A percentile compares a stretch with the other conserved stretches of the same genome.
Evolutionary conservation across 2,797 vertebrate species (phyloP).

Genomic region (Propithecus deckenii): DNA sequence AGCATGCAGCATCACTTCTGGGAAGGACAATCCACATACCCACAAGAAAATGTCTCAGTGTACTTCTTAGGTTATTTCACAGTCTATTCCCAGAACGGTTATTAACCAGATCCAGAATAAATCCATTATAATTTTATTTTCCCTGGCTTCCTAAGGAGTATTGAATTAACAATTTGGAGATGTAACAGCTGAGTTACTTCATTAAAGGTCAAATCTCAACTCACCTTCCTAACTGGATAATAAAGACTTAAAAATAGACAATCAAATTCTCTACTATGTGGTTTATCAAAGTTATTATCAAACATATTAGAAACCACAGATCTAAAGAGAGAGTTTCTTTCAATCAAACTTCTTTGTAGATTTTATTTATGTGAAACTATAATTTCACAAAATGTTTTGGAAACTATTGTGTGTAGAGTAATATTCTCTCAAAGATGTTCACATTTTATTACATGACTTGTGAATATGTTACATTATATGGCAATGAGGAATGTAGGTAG

Average conservation of each 20-base stretch:
- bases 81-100: slow-evolving; percentile 58
- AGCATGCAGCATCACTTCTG: slow-evolving; percentile 12
- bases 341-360: background rate
- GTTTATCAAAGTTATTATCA: background rate
- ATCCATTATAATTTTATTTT: slow-evolving; percentile 50
- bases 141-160: slow-evolving; percentile 37
- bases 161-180: background rate
- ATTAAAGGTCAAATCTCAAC: background rate
- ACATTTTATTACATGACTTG: background rate
- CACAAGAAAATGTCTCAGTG: slow-evolving; percentile 54
- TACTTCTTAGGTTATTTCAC: slow-evolving; percentile 54
- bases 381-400: background rate
- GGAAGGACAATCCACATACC: slow-evolving; percentile 62
- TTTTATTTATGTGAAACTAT: background rate
- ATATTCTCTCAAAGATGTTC: background rate
- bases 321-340: background rate
- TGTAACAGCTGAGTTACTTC: background rate
- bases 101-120: slow-evolving; percentile 50
- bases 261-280: background rate
- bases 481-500: background rate
- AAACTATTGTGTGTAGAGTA: background rate
- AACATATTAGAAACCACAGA: background rate
- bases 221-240: background rate
- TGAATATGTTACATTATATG: background rate
- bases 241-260: slow-evolving; percentile 17